Percentiles rank a stretch among this genome's conserved stretches.
These are phyloP conservation scores for Pocillopora damicornis DNA, from an alignment of 64 coral and sea anemone genomes.

Conservation along the genomic window DNA sequence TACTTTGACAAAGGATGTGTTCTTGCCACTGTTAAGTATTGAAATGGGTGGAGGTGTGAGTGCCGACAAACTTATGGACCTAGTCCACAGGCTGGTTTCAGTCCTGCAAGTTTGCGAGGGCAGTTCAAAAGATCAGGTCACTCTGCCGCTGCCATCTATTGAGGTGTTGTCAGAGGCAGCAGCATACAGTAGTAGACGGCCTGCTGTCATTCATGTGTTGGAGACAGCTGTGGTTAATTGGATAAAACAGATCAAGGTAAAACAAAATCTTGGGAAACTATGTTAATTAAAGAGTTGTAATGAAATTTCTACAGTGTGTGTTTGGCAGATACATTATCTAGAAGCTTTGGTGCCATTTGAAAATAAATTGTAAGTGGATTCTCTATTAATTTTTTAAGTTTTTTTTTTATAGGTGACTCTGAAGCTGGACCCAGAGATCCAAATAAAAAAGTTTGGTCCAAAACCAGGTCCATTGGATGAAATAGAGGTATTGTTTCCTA, in stretches of 20 bases:
- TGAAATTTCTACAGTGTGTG: neutral
- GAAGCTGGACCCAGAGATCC: slow-evolving; percentile 89
- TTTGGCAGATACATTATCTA: too few relatives aligned
- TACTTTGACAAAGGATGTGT: slow-evolving; percentile 85
- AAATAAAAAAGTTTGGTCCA: slow-evolving; percentile 73
- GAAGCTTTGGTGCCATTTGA: too few relatives aligned
- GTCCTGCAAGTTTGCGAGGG: slow-evolving; percentile 84
- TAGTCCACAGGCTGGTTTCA: slow-evolving; percentile 90
- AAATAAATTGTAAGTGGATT: neutral
- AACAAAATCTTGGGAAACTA: neutral
- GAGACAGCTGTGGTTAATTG: slow-evolving; percentile 97
- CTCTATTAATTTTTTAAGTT: neutral
- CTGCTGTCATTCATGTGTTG: slow-evolving; percentile 96
- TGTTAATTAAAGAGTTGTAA: neutral
- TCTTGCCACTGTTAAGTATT: slow-evolving; percentile 93
- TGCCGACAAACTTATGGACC: slow-evolving; percentile 97
- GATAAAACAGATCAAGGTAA: slow-evolving; percentile 98
- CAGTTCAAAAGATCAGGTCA: slow-evolving; percentile 69
- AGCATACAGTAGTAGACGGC: slow-evolving; percentile 88
- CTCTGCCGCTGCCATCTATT: slow-evolving; percentile 89
- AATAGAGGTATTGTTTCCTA: slow-evolving; percentile 59
- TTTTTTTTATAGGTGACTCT: slow-evolving; percentile 64
- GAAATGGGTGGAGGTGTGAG: slow-evolving; percentile 97
- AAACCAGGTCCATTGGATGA: slow-evolving; percentile 88
- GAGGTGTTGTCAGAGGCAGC: slow-evolving; percentile 98